Base-by-base conservation (phyloP, 2,888 invertebrate genomes). In the Anoncus sp. region DNA sequence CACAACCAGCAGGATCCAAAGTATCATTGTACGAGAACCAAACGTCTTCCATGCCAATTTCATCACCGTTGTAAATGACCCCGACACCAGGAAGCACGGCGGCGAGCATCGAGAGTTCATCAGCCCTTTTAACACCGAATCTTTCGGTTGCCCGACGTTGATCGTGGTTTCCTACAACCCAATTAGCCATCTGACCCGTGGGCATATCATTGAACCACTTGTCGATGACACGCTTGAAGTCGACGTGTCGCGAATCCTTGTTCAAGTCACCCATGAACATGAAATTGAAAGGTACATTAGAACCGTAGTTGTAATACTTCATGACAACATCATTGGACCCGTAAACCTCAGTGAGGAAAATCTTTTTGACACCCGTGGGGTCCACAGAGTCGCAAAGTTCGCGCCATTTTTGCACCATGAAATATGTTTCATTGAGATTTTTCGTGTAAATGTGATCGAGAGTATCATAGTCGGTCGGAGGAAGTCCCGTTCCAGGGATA, bases 51-150 rank as follows among this genome's bases (percentile, higher is more conserved):
- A 97, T 96, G 7, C 96, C 97, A 70, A 97, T 93, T 89, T 97
- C 97, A 88, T 97, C 97, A 1, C 97, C 97, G 85, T 97, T 96
- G 90, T 97, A 95, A 20, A 94, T 92, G 22, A 95, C 90, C 77
- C 93, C 92, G 0, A 94, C 93, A 0, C 94, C 94, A 3, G 31
- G 31, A 5, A 31, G 31, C 31, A 31, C 31, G 7, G 31, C 31
- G 7, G 31, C 31, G 31, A 31, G 31, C 31, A 31, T 31, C 4
- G 31, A 31, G 31, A 31, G 31, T 7, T 31, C 4, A 31, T 31
- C 31, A 7, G 31, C 31, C 7, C 31, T 3, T 7, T 31, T 31
- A 31, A 7, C 31, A 31, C 31, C 31, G 31, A 31, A 31, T 31
- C 31, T 3, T 5, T 3, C 7, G 31, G 31, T 7, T 31, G 31